These are phyloP conservation scores for Elysia chlorotica DNA, from an alignment of 1,140 invertebrate species.

Conservation along the genomic window DNA sequence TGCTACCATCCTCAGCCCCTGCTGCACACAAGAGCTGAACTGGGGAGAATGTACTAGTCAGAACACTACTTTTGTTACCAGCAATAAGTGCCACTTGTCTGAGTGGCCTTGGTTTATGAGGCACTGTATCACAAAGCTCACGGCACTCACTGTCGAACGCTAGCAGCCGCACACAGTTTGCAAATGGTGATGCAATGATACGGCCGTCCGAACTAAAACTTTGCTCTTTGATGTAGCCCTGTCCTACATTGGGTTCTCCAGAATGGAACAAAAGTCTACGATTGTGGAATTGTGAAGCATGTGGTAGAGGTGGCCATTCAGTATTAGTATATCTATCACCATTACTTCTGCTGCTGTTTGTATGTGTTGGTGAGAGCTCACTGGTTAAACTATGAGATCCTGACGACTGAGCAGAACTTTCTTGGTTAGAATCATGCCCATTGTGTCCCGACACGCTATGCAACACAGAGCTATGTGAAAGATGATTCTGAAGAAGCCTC, in stretches of 20 bases:
- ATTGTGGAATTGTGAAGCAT: not conserved
- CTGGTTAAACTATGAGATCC: no score
- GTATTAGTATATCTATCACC: no score
- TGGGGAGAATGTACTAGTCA: constrained; percentile 89
- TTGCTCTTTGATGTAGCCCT: constrained; percentile 80
- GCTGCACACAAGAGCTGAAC: constrained; percentile 82
- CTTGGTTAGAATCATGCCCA: no score
- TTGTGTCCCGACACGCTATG: no score
- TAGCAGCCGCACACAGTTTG: constrained; percentile 80
- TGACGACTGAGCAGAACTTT: no score
- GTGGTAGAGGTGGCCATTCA: not conserved
- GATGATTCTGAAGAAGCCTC: no score
- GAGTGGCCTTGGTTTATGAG: constrained; percentile 55
- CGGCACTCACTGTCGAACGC: constrained; percentile 78
- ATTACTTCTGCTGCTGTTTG: no score
- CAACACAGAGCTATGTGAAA: no score
- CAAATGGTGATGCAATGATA: constrained; percentile 87
- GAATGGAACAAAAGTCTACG: constrained; percentile 80
- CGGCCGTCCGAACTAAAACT: constrained; percentile 88
- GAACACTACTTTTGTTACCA: constrained; percentile 82
- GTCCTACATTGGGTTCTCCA: constrained; percentile 85
- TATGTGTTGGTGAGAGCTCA: no score
- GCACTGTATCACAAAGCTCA: constrained; percentile 72
- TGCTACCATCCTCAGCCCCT: constrained; percentile 84
- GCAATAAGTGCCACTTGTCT: constrained; percentile 73